Evolutionary conservation across 2,113 vertebrate genomes (phyloP), one percentile per base, ranked within the genome.

Genomic region (Holacanthus passer): DNA sequence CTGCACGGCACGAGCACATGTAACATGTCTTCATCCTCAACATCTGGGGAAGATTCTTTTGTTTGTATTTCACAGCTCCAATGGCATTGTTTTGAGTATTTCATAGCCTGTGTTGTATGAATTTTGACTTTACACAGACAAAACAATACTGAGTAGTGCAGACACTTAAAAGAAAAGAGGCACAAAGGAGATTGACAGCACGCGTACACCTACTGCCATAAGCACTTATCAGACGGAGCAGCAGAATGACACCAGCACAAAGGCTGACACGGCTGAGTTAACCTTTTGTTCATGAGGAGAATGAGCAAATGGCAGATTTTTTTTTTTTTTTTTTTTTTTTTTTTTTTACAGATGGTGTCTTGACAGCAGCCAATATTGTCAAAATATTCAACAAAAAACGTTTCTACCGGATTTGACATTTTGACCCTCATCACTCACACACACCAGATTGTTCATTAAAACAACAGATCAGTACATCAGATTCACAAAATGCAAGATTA

Each of bases 251-350:
- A 70, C 50, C 24, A 53, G 50, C 37, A 68, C 79, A 80, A 74
- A 77, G 32, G 67, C 50, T 72, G 77, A 67, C 85, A 78, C 19
- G 14, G 29, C 50, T 69, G 60, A 68, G 75, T 83, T 77, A 70
- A 86, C 74, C 77, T 83, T 81, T 79, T 65, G 73, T 86, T 77
- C 45, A 24, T 67, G 50, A 62, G 39, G 48, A 68, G n/a, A 27
- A 63, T 48, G 41, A 77, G 39, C 52, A 82, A 77, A 27, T 4
- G 0, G n/a, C 9, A 32, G 14, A 71, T 64, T 37, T 72, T 76
- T n/a, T n/a, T n/a, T n/a, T n/a, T n/a, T n/a, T n/a, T n/a, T n/a
- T n/a, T n/a, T n/a, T n/a, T n/a, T n/a, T n/a, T n/a, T n/a, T n/a
- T n/a, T n/a, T n/a, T n/a, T n/a, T n/a, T 50, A 47, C 24, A 19